Evolutionary conservation across 2,888 invertebrate species (phyloP), one percentile per base, ranked within the genome.

Genomic region (Parochlus steinenii): DNA sequence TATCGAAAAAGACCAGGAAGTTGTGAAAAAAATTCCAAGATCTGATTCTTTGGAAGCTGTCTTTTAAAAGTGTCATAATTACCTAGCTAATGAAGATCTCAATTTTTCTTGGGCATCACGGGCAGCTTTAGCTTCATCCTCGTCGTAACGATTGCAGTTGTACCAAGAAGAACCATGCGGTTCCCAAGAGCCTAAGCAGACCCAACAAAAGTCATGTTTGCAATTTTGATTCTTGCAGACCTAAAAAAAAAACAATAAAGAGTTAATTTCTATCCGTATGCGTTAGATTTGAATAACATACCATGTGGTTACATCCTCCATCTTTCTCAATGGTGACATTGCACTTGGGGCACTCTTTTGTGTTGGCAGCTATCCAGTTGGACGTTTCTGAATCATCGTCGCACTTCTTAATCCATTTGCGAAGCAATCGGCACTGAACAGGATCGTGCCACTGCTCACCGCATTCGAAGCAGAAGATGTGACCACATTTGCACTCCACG

Each of bases 231-330:
- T 97, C 65, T 93, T 95, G 65, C 97, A 98, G 33, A 86, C 39
- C 41, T 41, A 11, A 20, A 33, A 17, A 20, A 34, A 19, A n/a
- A 23, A 25, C 8, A 23, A 18, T 15, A 18, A 19, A 10, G 7
- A 31, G n/a, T 17, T 27, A 26, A 17, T 35, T 32, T 15, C 7
- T 36, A 15, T 12, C 11, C n/a, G 24, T 19, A 24, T n/a, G n/a
- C n/a, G n/a, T n/a, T n/a, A n/a, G n/a, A n/a, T n/a, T n/a, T n/a
- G n/a, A 16, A 15, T 6, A 12, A 20, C 20, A 36, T 18, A 58
- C 83, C 95, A 98, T 97, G 62, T 98, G 97, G 64, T 98, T 98
- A 61, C 97, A 98, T 32, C 97, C 97, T 41, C 97, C 97, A 60
- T 97, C 92, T 57, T 87, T 87, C 55, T 89, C 87, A 48, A 89